Evolutionary conservation across 2,113 vertebrate species (phyloP), one percentile per base, ranked within the genome.

Genomic region (Bubo blakistoni): DNA sequence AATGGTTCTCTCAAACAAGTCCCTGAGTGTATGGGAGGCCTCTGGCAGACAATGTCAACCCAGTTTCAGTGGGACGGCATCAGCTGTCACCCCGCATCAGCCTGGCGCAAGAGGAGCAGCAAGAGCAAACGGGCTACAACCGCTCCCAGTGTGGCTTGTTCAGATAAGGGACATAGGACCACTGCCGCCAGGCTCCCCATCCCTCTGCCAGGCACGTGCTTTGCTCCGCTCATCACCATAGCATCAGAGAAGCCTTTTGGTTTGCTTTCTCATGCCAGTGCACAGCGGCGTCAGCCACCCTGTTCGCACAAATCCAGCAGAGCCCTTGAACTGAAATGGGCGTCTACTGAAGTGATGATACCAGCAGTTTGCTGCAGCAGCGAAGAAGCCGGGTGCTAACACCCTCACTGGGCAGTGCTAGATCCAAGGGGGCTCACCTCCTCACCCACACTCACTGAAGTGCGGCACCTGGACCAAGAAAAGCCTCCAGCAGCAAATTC

Each of bases 151-250:
- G 65, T 8, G 78, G 77, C 59, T 34, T 1, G 69, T 11, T 20
- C 59, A 36, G 74, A 46, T 1, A 36, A 10, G 83, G 77, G 81
- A 71, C 36, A 17, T 49, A 5, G 86, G 11, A 15, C 13, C 0
- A 38, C 86, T 46, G 9, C 93, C 29, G 44, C 90, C 94, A 87
- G 85, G 73, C 81, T 93, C 81, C 61, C 32, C 47, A 0, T 74
- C 70, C 73, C 92, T 32, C 95, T 74, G 95, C 95, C 96, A 96
- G 88, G 90, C 95, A 90, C 95, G 21, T 26, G 63, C 78, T 34
- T 59, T 14, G 46, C 70, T 34, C 77, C 4, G 0, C 59, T 61
- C 49, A 0, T 54, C 90, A 47, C 78, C 7, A 3, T 3, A 32
- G 34, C 6, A 1, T 38, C 86, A 5, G 29, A 80, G 52, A 6